A percentile compares a stretch with the other conserved stretches of the same genome.
Evolutionary conservation across 2,113 vertebrate species (phyloP).

Genomic region (Macrotus californicus): DNA sequence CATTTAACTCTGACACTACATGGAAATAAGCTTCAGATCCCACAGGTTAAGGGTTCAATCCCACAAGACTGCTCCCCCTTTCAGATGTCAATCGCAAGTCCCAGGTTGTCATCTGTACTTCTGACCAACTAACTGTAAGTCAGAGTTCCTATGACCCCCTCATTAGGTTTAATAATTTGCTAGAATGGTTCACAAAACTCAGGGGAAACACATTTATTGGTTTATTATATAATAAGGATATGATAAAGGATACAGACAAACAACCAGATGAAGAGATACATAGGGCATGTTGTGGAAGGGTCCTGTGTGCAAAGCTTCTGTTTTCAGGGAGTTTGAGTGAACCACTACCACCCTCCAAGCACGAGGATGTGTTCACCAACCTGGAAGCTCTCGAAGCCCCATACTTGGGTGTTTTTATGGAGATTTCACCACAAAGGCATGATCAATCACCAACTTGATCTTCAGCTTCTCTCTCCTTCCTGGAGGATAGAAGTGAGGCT

Average conservation of each 20-base stretch:
- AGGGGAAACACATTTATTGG: neutral
- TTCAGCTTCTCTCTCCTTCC: neutral
- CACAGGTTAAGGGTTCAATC: neutral
- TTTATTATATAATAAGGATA: neutral
- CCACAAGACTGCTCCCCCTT: no score
- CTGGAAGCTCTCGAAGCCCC: no score
- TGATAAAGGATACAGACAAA: neutral
- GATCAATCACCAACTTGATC: neutral
- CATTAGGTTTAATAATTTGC: neutral
- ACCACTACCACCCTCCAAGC: neutral
- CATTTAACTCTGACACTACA: neutral
- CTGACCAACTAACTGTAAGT: no score
- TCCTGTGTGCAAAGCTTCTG: neutral
- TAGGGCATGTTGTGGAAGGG: neutral
- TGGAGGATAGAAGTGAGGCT: neutral
- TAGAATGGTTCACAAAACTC: neutral
- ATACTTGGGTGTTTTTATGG: no score
- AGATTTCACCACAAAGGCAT: neutral
- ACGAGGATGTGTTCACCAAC: neutral
- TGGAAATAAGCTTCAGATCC: neutral
- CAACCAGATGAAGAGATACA: neutral
- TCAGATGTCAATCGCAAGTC: no score
- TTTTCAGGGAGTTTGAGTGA: no score
- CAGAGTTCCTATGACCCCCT: no score
- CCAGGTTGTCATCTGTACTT: no score